Evolutionary conservation across 1,140 invertebrate genomes (phyloP).

Genomic region (Meloidogyne chitwoodi): DNA sequence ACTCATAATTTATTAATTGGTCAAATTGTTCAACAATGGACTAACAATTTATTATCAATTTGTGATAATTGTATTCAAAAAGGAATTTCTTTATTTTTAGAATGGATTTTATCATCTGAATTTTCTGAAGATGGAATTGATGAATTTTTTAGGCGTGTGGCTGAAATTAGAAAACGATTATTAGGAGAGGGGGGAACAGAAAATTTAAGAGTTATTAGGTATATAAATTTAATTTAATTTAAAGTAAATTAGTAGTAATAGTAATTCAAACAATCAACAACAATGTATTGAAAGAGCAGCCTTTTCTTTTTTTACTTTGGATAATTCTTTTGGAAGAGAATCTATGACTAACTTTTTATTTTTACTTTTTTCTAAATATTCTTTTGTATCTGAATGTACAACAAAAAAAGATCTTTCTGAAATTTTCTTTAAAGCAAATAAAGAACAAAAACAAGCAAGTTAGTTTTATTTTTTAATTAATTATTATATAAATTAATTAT

Average conservation of each 20-base stretch:
- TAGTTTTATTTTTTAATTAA: background rate
- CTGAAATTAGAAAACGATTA: background rate
- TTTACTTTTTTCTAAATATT: conserved; percentile 4
- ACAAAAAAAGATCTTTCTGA: conserved; percentile 10
- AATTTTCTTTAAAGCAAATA: background rate
- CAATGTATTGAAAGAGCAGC: conserved; percentile 19
- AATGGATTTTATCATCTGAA: conserved; percentile 23
- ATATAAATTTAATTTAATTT: background rate
- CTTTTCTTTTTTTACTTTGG: conserved; percentile 15
- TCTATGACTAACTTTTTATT: conserved; percentile 11
- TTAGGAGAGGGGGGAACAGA: conserved; percentile 7
- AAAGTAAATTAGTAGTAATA: background rate
- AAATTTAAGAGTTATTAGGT: conserved; percentile 3
- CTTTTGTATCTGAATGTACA: conserved; percentile 15
- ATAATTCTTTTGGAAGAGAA: conserved; percentile 3
- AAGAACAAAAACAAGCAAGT: background rate
- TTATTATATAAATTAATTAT: too few species aligned
- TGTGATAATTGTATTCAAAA: conserved; percentile 29
- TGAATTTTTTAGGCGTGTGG: background rate
- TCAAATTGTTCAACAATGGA: conserved; percentile 27
- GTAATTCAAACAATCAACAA: background rate
- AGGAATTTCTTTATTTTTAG: conserved; percentile 21
- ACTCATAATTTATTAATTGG: conserved; percentile 22
- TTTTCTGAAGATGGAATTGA: background rate
- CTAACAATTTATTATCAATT: conserved; percentile 18